A percentile compares a stretch with the other conserved stretches of the same genome.
These are phyloP conservation scores for Hartigia nigra DNA, from an alignment of 2,888 invertebrate species.

Conservation along the genomic window DNA sequence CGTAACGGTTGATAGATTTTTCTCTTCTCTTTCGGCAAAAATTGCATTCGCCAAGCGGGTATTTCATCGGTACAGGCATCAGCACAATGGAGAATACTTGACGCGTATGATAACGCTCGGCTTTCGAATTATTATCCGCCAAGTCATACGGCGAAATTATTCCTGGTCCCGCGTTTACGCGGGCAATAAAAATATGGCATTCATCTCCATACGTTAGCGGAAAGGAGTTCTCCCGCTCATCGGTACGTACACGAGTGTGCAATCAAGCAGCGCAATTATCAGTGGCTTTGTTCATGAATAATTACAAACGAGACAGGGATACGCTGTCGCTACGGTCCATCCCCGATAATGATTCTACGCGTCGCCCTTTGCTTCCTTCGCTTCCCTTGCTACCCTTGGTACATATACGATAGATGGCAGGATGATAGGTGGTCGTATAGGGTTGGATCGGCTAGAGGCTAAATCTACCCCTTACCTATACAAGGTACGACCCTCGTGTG, in stretches of 20 bases:
- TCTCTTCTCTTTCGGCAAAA: neutral
- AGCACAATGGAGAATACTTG: neutral
- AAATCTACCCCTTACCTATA: neutral
- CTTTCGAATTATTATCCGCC: slow-evolving; percentile 15
- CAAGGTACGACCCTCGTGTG: neutral
- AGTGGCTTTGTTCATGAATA: slow-evolving; percentile 61
- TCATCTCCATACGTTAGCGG: slow-evolving; percentile 51
- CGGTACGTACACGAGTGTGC: slow-evolving; percentile 54
- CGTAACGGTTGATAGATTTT: neutral
- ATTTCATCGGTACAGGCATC: neutral
- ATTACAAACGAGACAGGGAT: slow-evolving; percentile 55
- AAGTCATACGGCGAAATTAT: slow-evolving; percentile 30
- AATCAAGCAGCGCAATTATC: slow-evolving; percentile 62
- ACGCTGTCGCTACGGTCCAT: slow-evolving; percentile 13
- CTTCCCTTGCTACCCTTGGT: slow-evolving; percentile 22
- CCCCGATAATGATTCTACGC: neutral
- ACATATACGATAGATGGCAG: neutral
- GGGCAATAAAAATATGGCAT: slow-evolving; percentile 49
- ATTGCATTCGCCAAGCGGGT: neutral
- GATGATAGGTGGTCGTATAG: neutral
- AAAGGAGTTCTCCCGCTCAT: slow-evolving; percentile 36
- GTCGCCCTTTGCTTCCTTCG: slow-evolving; percentile 7
- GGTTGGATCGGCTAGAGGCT: no score
- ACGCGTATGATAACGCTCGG: slow-evolving; percentile 32
- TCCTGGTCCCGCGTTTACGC: slow-evolving; percentile 24